A percentile compares a stretch with the other conserved stretches of the same genome.
phyloP scores from a whole-genome alignment of 2,113 vertebrate species.

The Bos javanicus region DNA sequence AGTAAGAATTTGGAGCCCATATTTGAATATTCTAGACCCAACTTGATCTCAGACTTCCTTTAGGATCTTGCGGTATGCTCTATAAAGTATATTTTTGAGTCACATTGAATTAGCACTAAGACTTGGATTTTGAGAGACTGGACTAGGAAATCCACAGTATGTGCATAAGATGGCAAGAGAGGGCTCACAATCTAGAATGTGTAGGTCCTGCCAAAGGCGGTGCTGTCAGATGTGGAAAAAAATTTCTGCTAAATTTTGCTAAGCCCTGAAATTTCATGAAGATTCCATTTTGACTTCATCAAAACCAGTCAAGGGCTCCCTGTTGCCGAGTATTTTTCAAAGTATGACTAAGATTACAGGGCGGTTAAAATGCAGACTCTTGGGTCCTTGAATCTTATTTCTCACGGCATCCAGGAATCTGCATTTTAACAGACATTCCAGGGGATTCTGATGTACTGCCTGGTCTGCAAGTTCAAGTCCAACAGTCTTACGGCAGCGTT shows the following conservation, averaged over 20 bases:
- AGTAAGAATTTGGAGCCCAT: not conserved
- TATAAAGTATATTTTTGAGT: not conserved
- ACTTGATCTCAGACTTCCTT: not conserved
- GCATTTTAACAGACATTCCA: not conserved
- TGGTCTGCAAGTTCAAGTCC: not conserved
- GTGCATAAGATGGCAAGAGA: not conserved
- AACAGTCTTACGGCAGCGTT: not conserved
- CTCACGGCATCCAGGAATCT: not conserved
- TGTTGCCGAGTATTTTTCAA: not conserved
- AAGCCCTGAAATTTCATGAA: not conserved
- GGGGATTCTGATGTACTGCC: not conserved
- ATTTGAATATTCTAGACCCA: not conserved
- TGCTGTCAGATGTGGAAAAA: rapidly evolving
- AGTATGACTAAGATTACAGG: not conserved
- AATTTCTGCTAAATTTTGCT: not conserved
- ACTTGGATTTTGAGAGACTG: not conserved
- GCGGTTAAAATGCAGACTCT: not conserved
- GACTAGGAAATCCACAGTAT: rapidly evolving
- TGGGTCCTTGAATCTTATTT: not conserved
- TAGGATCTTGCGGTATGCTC: not conserved
- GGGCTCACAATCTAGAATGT: rapidly evolving
- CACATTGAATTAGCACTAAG: not conserved
- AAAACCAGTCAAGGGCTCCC: not conserved
- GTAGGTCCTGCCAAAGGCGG: rapidly evolving
- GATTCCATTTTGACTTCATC: not conserved